Conservation (phyloP, 1,140 invertebrate species). For the Luehdorfia chinensis region DNA sequence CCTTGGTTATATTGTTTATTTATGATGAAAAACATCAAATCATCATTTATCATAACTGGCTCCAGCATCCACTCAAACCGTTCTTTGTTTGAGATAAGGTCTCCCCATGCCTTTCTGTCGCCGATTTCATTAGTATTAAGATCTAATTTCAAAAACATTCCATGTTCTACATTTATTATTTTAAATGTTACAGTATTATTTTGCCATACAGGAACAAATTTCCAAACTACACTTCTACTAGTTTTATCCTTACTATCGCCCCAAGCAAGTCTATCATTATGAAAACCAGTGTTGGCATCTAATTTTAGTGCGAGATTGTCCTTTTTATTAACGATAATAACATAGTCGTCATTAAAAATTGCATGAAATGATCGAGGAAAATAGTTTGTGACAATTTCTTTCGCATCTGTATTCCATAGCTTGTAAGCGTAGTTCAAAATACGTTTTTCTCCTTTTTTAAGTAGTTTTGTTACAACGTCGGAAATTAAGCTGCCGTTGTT, state of each 20-base stretch:
- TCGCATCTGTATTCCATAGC: slow-evolving; percentile 23
- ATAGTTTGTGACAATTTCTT: slow-evolving; percentile 19
- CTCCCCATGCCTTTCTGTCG: slow-evolving; percentile 21
- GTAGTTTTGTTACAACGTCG: slow-evolving; percentile 18
- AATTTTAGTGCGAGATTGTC: slow-evolving; percentile 27
- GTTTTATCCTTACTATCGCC: slow-evolving; percentile 24
- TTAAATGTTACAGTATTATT: slow-evolving; percentile 27
- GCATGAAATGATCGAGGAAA: slow-evolving; percentile 26
- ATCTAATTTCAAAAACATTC: slow-evolving; percentile 26
- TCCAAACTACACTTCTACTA: slow-evolving; percentile 23
- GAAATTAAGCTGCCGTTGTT: slow-evolving; percentile 10
- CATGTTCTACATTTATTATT: slow-evolving; percentile 18
- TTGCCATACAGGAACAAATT: slow-evolving; percentile 22
- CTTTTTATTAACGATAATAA: slow-evolving; percentile 27
- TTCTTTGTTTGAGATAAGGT: background rate
- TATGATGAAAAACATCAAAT: slow-evolving; percentile 20
- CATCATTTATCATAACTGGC: slow-evolving; percentile 14
- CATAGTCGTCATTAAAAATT: slow-evolving; percentile 22
- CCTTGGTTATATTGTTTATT: slow-evolving; percentile 20
- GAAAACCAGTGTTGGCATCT: slow-evolving; percentile 1
- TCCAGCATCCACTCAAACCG: slow-evolving; percentile 20
- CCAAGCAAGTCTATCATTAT: slow-evolving; percentile 20
- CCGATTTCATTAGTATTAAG: slow-evolving; percentile 10
- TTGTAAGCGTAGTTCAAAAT: slow-evolving; percentile 25
- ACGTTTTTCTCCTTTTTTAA: slow-evolving; percentile 16